Evolutionary conservation across 2,797 vertebrate species (phyloP), one percentile per base, ranked within the genome.

Genomic region (Melanotaenia boesemani): DNA sequence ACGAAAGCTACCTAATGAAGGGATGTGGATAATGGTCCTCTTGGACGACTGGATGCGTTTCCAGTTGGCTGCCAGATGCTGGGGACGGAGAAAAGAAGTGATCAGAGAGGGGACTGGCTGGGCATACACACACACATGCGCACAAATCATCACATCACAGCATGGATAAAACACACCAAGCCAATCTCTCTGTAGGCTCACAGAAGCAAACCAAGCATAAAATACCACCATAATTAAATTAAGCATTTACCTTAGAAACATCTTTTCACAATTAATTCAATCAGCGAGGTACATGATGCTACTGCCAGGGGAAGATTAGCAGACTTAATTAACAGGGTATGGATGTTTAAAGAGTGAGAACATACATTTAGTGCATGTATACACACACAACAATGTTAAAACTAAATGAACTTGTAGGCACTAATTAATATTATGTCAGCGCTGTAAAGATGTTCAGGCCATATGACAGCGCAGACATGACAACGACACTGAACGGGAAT

Each of bases 51-150:
- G 97, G 96, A 97, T 97, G 95, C 94, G 96, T 96, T 97, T 98
- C 98, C 98, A 99, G 96, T 98, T 97, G 96, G 96, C 95, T 96
- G 97, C 97, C 97, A 99, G 96, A 98, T 97, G 95, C 98, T 98
- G 91, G 92, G 95, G 96, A 97, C 73, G 93, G 83, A 93, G 85
- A 86, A 96, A 95, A 94, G 91, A 93, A 95, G 95, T 94, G 96
- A 97, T 96, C 95, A 96, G 95, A 95, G 94, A 95, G 93, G 95
- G 93, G 87, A 93, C 89, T 91, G 94, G 92, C 72, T 85, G 39
- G 62, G 81, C 55, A 36, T 52, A 36, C 20, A 59, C 69, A 76
- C 70, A 76, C 72, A 72, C 66, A 77, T 63, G 68, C 69, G 77
- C 79, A 89, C 79, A 92, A 96, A 95, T 95, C 94, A 96, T 95